Conservation (phyloP, 2,797 vertebrate species). For the Vultur gryphus region DNA sequence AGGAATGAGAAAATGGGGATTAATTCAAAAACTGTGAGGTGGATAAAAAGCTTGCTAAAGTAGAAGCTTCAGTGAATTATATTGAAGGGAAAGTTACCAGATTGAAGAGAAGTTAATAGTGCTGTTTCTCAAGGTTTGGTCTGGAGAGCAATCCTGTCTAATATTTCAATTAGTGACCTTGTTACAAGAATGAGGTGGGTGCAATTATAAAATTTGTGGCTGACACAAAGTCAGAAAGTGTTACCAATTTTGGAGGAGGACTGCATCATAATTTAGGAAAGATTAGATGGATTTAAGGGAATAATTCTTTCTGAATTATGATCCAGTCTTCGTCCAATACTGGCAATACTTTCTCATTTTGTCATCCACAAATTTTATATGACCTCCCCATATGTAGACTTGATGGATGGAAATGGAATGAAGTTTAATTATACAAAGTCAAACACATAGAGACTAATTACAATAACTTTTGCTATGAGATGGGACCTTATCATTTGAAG, state of each 20-base stretch:
- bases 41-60: neutral
- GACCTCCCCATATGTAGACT: neutral
- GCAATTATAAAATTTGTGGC: neutral
- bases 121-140: neutral
- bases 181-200: neutral
- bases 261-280: neutral
- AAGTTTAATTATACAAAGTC: slow-evolving; percentile 33
- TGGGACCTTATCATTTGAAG: neutral
- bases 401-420: slow-evolving; percentile 11
- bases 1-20: neutral
- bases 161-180: neutral
- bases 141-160: neutral
- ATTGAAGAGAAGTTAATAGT: neutral
- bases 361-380: neutral
- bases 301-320: slow-evolving; percentile 27
- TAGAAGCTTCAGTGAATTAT: neutral
- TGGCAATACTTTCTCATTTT: slow-evolving; percentile 14
- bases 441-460: neutral
- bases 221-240: neutral
- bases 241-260: neutral
- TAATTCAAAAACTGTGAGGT: neutral
- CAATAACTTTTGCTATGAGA: neutral
- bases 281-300: neutral
- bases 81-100: neutral
- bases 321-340: neutral